Evolutionary conservation across 2,888 invertebrate species (phyloP).

Genomic region (Acanthosepion esculentum): DNA sequence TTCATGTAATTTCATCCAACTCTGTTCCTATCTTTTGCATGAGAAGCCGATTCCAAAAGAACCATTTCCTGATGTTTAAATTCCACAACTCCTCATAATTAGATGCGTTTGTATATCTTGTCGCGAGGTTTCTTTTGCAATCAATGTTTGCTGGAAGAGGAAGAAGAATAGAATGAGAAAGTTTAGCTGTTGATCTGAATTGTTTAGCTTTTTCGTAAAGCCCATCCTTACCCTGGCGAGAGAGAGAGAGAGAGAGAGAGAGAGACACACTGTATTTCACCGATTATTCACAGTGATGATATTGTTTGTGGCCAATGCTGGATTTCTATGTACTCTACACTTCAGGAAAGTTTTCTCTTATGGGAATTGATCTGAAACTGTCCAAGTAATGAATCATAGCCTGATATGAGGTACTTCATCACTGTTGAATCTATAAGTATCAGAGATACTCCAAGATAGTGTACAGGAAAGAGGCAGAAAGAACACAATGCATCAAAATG

Average conservation of each 20-base stretch:
- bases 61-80: neutral
- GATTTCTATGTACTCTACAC: neutral
- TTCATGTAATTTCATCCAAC: neutral
- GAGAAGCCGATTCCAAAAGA: neutral
- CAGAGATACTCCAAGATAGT: constrained; percentile 9
- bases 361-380: neutral
- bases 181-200: neutral
- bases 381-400: neutral
- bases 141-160: neutral
- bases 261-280: no score
- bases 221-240: neutral
- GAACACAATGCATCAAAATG: neutral
- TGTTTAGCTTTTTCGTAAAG: neutral
- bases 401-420: constrained; percentile 20
- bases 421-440: constrained; percentile 14
- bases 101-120: neutral
- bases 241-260: no score
- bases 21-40: neutral
- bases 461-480: neutral
- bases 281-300: no score
- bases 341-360: neutral
- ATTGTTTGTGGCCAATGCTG: no score
- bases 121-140: neutral
- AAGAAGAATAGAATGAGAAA: neutral
- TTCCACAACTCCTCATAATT: neutral